These are phyloP conservation scores for Crepidodera aurea DNA, from an alignment of 2,888 invertebrate genomes.

Conservation along the genomic window DNA sequence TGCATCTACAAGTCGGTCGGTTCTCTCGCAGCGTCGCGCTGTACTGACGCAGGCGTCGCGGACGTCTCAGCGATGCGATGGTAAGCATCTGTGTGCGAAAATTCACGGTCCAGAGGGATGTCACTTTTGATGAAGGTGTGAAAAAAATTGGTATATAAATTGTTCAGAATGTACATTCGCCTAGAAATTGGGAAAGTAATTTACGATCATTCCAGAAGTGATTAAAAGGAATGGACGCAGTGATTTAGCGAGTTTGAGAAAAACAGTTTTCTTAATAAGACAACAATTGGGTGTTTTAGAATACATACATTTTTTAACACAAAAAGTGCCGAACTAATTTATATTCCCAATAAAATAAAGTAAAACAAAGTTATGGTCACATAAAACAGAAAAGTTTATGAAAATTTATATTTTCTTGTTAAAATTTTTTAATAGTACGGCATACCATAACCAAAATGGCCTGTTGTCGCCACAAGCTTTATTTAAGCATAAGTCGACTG, in stretches of 20 bases:
- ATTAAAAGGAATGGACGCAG: constrained; percentile 9
- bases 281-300: no score
- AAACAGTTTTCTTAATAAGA: no score
- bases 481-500: no score
- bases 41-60: constrained; percentile 45
- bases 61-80: constrained; percentile 31
- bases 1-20: constrained; percentile 50
- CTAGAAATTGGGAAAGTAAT: not conserved
- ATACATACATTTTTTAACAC: no score
- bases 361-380: no score
- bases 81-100: constrained; percentile 23
- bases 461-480: no score
- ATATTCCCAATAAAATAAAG: no score
- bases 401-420: no score
- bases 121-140: constrained; percentile 19
- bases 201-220: constrained; percentile 7
- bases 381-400: no score
- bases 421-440: no score
- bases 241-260: not conserved
- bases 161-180: constrained; percentile 9
- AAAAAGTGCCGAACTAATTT: no score
- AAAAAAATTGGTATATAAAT: constrained; percentile 19
- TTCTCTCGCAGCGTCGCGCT: constrained; percentile 38
- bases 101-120: constrained; percentile 21
- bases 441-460: no score